Conservation (phyloP, 1,140 invertebrate genomes). For the Drosophila mojavensis region DNA sequence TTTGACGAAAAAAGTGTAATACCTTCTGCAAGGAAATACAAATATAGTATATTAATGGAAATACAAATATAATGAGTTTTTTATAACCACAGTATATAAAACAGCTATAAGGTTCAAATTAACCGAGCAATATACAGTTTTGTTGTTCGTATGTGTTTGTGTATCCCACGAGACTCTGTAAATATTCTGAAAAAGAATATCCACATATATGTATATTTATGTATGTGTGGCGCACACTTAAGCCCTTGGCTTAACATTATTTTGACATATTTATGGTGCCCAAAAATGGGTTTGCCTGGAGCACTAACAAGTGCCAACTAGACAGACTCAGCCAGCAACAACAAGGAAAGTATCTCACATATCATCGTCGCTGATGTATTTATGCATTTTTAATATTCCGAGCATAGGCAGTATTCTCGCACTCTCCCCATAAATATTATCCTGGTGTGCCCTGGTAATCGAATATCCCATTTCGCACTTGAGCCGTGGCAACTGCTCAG, state of each 20-base stretch:
- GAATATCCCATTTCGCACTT: conserved; percentile 55
- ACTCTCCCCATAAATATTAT: conserved; percentile 41
- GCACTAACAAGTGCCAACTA: conserved; percentile 59
- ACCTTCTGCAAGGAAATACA: neutral
- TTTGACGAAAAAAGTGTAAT: neutral
- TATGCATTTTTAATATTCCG: conserved; percentile 78
- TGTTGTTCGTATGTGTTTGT: conserved; percentile 26
- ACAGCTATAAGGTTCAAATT: conserved; percentile 40
- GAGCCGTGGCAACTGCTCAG: neutral
- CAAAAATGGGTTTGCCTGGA: conserved; percentile 46
- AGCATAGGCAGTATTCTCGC: conserved; percentile 10
- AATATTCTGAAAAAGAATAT: conserved; percentile 17
- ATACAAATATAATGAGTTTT: conserved; percentile 54
- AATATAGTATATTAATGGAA: conserved; percentile 26
- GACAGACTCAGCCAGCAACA: conserved; percentile 19
- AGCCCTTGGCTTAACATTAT: conserved; percentile 58
- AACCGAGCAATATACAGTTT: conserved; percentile 26
- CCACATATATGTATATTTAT: conserved; percentile 28
- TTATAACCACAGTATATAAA: conserved; percentile 43
- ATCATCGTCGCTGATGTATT: conserved; percentile 68
- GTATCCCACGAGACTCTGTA: conserved; percentile 54
- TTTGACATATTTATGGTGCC: conserved; percentile 74
- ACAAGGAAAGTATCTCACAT: conserved; percentile 59
- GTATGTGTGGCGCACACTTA: conserved; percentile 27
- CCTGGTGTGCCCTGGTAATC: conserved; percentile 41